These are phyloP conservation scores for Opisthocomus hoazin DNA, from an alignment of 2,113 vertebrate species.

Conservation along the genomic window DNA sequence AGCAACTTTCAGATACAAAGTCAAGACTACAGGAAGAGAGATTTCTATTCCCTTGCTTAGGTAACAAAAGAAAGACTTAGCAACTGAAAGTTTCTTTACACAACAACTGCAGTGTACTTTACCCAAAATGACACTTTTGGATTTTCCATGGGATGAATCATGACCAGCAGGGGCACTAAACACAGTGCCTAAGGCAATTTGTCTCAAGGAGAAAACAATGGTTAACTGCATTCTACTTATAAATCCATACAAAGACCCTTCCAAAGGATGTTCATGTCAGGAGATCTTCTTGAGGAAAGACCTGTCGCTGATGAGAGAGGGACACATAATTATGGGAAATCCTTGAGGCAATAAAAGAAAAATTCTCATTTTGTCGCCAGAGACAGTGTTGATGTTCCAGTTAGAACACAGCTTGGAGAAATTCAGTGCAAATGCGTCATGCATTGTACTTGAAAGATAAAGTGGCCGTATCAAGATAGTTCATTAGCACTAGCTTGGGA, in stretches of 20 bases:
- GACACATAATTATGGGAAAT: not conserved
- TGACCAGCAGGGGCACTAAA: not conserved
- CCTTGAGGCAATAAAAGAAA: not conserved
- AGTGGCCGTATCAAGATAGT: not conserved
- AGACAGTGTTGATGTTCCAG: not conserved
- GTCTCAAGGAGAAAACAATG: not conserved
- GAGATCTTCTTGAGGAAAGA: not conserved
- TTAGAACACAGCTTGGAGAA: not conserved
- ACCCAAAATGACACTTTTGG: not conserved
- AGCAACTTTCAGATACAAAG: not conserved
- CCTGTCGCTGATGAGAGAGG: not conserved
- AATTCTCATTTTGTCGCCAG: not conserved
- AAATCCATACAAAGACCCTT: not conserved
- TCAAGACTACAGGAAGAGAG: fast-evolving
- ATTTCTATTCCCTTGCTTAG: not conserved
- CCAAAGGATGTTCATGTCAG: not conserved
- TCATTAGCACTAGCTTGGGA: not conserved
- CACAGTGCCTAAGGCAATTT: not conserved
- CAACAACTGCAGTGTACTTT: not conserved
- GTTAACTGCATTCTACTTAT: not conserved
- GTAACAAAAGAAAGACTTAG: not conserved
- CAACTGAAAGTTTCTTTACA: not conserved
- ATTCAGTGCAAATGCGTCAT: not conserved
- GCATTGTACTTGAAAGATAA: not conserved
- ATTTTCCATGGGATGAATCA: not conserved